phyloP scores from a whole-genome alignment of 2,888 invertebrate species.

The Norana najaformis region DNA sequence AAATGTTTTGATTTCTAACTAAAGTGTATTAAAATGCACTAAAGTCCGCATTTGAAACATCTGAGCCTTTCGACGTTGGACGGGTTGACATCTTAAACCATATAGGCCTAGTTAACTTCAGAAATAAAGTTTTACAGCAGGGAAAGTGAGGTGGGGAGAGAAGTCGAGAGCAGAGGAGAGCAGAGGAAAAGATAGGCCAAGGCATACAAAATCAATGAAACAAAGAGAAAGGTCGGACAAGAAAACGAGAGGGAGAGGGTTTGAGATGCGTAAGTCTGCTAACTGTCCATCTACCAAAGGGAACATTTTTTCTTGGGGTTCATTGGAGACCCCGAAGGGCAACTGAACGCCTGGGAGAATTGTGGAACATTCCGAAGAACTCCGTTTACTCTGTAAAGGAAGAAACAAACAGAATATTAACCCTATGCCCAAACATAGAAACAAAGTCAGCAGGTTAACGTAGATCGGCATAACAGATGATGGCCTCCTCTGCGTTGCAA shows the following conservation, averaged over 20 bases:
- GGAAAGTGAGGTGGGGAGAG: no score
- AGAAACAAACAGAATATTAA: constrained; percentile 21
- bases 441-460: no score
- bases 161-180: neutral
- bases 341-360: constrained; percentile 50
- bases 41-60: neutral
- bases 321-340: constrained; percentile 36
- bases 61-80: neutral
- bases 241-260: no score
- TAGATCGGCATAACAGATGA: neutral
- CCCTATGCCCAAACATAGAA: no score
- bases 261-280: no score
- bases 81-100: neutral
- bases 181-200: no score
- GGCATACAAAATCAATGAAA: no score
- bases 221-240: no score
- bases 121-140: neutral
- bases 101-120: neutral
- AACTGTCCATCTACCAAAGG: constrained; percentile 27
- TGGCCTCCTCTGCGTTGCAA: neutral
- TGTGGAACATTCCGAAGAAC: constrained; percentile 57
- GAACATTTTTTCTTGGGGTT: constrained; percentile 35
- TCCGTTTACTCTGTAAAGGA: constrained; percentile 34
- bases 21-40: neutral
- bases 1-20: neutral